Conservation (phyloP, 2,888 invertebrate species). For the Bedellia somnulentella region DNA sequence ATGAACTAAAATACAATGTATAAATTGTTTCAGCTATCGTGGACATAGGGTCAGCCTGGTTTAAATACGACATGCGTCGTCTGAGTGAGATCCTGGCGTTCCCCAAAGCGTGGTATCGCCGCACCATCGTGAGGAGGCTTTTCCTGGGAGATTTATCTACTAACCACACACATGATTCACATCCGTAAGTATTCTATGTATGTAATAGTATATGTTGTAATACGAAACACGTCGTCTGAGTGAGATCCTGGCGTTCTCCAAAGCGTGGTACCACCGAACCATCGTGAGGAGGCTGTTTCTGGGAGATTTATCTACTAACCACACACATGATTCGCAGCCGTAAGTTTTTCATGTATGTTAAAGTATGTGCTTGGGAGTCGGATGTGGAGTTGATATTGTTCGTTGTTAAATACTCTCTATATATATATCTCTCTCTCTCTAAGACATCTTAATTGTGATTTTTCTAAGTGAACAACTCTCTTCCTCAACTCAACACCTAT, state of each 20-base stretch:
- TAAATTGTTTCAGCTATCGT: slow-evolving; percentile 71
- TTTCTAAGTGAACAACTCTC: no score
- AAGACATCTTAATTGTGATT: no score
- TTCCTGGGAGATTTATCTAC: slow-evolving; percentile 91
- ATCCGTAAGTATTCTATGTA: slow-evolving; percentile 1
- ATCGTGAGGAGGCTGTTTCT: slow-evolving; percentile 91
- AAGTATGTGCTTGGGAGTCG: no score
- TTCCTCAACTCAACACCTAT: no score
- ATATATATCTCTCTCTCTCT: no score
- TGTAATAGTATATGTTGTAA: slow-evolving; percentile 64
- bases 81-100: slow-evolving; percentile 96
- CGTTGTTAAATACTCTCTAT: no score
- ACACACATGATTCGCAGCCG: slow-evolving; percentile 14
- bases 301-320: slow-evolving; percentile 80
- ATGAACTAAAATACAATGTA: neutral
- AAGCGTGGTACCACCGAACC: slow-evolving; percentile 96
- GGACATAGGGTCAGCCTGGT: slow-evolving; percentile 93
- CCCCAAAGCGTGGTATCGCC: slow-evolving; percentile 97
- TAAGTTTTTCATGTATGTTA: neutral
- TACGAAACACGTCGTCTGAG: slow-evolving; percentile 97
- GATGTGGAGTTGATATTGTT: no score
- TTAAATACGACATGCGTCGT: slow-evolving; percentile 98
- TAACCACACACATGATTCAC: slow-evolving; percentile 16
- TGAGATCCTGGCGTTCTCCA: slow-evolving; percentile 96
- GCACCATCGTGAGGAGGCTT: slow-evolving; percentile 87